A percentile compares a stretch with the other conserved stretches of the same genome.
Conservation (phyloP, 2,888 invertebrate species). For the Cyrtodaria siliqua region DNA sequence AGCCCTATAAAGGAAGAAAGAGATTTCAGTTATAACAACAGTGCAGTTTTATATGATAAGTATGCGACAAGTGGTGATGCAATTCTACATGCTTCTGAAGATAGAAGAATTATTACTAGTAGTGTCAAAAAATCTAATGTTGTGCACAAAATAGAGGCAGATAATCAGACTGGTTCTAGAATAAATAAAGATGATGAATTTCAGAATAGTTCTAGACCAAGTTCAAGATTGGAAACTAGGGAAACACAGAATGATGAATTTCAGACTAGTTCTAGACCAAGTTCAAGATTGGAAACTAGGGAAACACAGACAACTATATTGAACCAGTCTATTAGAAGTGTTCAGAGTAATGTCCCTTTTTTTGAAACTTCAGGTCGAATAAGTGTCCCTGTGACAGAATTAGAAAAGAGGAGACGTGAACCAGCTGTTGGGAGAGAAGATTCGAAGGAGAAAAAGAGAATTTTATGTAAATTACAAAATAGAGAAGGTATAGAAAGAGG, state of each 20-base stretch:
- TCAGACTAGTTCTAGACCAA: conserved; percentile 14
- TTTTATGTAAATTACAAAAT: conserved; percentile 16
- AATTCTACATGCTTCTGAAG: conserved; percentile 42
- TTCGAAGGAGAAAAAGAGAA: conserved; percentile 15
- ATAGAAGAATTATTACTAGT: conserved; percentile 45
- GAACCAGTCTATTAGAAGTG: conserved; percentile 58
- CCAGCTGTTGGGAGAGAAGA: conserved; percentile 11
- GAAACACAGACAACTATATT: conserved; percentile 54
- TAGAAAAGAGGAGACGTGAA: background rate
- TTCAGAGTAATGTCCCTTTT: conserved; percentile 67
- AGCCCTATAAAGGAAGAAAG: conserved; percentile 5
- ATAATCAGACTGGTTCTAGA: background rate
- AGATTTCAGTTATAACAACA: background rate
- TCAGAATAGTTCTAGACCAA: background rate
- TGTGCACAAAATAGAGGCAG: background rate
- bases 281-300: conserved; percentile 35
- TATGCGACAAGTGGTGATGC: conserved; percentile 19
- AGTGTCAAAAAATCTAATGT: background rate
- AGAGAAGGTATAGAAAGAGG: conserved; percentile 21
- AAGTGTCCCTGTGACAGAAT: too few relatives aligned
- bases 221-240: background rate
- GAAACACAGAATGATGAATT: background rate
- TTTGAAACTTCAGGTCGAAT: conserved; percentile 34
- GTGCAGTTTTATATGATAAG: conserved; percentile 8
- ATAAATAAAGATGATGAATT: background rate